These are phyloP conservation scores for Fragum sueziense DNA, from an alignment of 2,888 invertebrate genomes.

Conservation along the genomic window DNA sequence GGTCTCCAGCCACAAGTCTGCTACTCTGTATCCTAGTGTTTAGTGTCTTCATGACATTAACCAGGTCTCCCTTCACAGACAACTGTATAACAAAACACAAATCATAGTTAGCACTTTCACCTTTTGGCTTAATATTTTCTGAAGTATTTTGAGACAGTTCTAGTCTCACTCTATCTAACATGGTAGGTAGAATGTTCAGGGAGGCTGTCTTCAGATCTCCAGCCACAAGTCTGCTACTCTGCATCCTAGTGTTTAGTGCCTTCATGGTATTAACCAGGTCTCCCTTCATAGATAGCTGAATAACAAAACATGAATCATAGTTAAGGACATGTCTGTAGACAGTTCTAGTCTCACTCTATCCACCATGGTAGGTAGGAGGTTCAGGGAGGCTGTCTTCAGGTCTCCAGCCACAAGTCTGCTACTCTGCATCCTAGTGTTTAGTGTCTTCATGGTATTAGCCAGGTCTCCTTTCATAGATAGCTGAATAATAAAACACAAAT, in stretches of 20 bases:
- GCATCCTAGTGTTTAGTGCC: conserved; percentile 64
- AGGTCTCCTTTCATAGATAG: too few relatives aligned
- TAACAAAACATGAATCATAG: too few relatives aligned
- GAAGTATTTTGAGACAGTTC: neutral
- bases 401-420: conserved; percentile 62
- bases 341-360: neutral
- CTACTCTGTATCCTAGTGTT: conserved; percentile 53
- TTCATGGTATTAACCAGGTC: conserved; percentile 57
- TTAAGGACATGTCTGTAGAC: too few relatives aligned
- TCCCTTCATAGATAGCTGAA: neutral
- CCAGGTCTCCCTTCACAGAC: too few relatives aligned
- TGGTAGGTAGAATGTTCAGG: conserved; percentile 65
- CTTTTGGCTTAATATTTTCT: too few relatives aligned
- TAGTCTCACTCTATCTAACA: conserved; percentile 68
- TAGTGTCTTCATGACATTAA: conserved; percentile 67
- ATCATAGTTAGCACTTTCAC: too few relatives aligned
- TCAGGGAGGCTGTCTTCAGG: conserved; percentile 60
- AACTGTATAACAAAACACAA: too few relatives aligned
- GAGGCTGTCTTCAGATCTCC: conserved; percentile 68
- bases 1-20: conserved; percentile 62
- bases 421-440: conserved; percentile 61
- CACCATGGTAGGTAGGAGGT: conserved; percentile 64
- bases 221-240: conserved; percentile 46
- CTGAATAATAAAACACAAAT: too few relatives aligned
- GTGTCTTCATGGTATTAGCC: conserved; percentile 64